phyloP scores from a whole-genome alignment of 2,113 vertebrate genomes.

The Menura novaehollandiae region DNA sequence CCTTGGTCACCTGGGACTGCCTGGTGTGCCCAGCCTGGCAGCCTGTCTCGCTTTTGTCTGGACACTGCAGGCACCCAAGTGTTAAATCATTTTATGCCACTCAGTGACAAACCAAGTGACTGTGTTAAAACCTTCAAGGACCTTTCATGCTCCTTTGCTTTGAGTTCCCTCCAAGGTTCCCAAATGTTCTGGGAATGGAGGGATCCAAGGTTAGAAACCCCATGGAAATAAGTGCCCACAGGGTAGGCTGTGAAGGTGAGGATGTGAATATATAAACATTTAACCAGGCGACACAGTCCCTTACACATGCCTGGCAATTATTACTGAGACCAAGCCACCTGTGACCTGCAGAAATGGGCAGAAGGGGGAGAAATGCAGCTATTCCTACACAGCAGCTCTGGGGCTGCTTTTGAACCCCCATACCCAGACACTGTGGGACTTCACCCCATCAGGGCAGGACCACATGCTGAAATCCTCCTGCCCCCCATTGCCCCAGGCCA shows the following conservation, averaged over 20 bases:
- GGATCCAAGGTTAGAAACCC: background rate
- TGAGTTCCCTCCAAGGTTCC: background rate
- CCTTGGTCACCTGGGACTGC: background rate
- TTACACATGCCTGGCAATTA: background rate
- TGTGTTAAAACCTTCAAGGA: background rate
- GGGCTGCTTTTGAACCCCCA: background rate
- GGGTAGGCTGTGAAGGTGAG: background rate
- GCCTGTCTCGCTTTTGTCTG: fast-evolving
- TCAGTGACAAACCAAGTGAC: background rate
- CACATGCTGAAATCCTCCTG: background rate
- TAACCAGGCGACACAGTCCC: background rate
- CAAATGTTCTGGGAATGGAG: background rate
- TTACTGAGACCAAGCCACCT: background rate
- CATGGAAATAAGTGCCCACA: background rate
- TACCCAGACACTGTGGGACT: fast-evolving
- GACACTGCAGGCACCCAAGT: background rate
- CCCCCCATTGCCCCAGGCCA: background rate
- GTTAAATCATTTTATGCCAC: background rate
- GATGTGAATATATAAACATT: background rate
- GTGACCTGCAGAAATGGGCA: background rate
- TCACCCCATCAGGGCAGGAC: background rate
- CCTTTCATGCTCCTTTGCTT: background rate
- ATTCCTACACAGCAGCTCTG: background rate
- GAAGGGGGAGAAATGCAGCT: background rate
- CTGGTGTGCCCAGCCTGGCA: background rate